Conservation (phyloP, 2,797 vertebrate species). For the Gymnothorax reevesii region DNA sequence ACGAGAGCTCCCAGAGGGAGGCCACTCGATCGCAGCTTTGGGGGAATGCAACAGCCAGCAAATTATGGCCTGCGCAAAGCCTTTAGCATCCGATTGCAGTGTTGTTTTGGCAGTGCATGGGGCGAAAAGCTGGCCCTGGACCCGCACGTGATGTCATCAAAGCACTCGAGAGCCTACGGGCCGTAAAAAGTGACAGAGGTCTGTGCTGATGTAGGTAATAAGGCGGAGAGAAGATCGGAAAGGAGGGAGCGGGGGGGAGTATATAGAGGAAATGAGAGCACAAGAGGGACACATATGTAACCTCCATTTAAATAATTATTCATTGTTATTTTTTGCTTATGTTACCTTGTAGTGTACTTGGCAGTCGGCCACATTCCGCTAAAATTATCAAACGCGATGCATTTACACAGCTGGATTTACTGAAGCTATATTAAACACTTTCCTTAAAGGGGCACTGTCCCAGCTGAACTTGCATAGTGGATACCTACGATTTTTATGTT, state of each 20-base stretch:
- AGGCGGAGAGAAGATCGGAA: background rate
- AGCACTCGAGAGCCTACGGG: conserved; percentile 15
- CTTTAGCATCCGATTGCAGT: conserved; percentile 58
- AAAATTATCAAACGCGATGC: too few species aligned
- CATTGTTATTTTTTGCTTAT: background rate
- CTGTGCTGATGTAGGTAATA: background rate
- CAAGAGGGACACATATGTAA: background rate
- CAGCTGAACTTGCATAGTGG: too few species aligned
- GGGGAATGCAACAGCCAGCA: conserved; percentile 55
- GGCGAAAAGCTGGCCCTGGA: conserved; percentile 37
- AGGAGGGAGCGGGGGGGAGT: background rate
- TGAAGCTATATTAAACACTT: too few species aligned
- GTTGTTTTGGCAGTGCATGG: conserved; percentile 40
- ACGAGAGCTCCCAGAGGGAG: conserved; percentile 35
- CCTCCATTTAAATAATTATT: background rate
- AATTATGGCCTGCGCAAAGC: conserved; percentile 57
- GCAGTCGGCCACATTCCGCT: background rate
- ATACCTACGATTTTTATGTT: too few species aligned
- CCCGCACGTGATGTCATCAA: conserved; percentile 62
- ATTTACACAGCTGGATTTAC: too few species aligned
- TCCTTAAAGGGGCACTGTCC: too few species aligned
- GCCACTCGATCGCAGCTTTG: conserved; percentile 29
- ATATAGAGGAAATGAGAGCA: background rate
- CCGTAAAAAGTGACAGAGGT: conserved; percentile 46
- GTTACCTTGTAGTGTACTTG: background rate